Percentiles rank a stretch among this genome's conserved stretches.
Evolutionary conservation across 2,888 invertebrate species (phyloP).

Genomic region (Dione juno): DNA sequence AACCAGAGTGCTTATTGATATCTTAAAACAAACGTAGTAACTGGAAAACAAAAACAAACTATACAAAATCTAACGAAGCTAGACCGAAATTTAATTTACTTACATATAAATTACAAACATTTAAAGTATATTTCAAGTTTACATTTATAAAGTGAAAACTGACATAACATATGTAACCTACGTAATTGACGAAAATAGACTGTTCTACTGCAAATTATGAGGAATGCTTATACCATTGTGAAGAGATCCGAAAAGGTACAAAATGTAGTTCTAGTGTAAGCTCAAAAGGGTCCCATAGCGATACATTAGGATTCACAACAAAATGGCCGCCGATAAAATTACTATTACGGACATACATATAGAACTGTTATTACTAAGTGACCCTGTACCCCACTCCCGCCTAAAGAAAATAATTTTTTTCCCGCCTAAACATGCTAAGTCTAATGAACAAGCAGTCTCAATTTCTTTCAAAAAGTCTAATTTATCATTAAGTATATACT

Average conservation of each 20-base stretch:
- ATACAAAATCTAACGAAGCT: constrained; percentile 22
- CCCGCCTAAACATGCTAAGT: not conserved
- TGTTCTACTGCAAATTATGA: constrained; percentile 22
- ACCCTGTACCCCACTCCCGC: constrained; percentile 24
- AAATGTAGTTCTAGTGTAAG: not conserved
- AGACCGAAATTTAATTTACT: constrained; percentile 25
- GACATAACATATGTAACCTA: not conserved
- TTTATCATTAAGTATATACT: not conserved
- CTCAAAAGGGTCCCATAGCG: constrained; percentile 15
- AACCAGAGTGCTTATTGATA: constrained; percentile 11
- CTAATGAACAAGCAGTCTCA: constrained; percentile 11
- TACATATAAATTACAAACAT: constrained; percentile 28
- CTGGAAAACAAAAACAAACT: not conserved
- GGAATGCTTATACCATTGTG: constrained; percentile 14
- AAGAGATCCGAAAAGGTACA: constrained; percentile 14
- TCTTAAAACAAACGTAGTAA: constrained; percentile 2
- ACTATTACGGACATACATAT: not conserved
- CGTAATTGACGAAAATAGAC: constrained; percentile 6
- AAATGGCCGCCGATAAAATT: not conserved
- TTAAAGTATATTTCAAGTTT: not conserved
- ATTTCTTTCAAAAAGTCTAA: not conserved
- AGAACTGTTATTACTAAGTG: constrained; percentile 9
- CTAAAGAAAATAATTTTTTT: constrained; percentile 1
- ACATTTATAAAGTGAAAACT: constrained; percentile 10
- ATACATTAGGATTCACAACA: not conserved